These are phyloP conservation scores for Cryptocheilus praepositus DNA, from an alignment of 2,888 invertebrate species.

Conservation along the genomic window DNA sequence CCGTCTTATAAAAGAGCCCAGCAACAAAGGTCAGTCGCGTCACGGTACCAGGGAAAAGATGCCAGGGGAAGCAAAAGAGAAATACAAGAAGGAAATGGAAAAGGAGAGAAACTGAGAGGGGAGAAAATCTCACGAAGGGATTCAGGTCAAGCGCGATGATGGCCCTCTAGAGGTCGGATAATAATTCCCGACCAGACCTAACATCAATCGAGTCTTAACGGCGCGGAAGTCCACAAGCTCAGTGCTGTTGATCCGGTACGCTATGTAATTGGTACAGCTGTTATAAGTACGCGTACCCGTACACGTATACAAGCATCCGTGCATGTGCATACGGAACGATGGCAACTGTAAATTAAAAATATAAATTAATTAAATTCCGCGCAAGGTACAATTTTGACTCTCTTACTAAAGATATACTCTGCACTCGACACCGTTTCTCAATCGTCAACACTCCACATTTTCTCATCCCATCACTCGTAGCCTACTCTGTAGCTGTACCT, in stretches of 20 bases:
- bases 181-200: constrained; percentile 59
- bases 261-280: not conserved
- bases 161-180: constrained; percentile 42
- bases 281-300: no score
- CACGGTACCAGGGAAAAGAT: constrained; percentile 1
- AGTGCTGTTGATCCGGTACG: constrained; percentile 47
- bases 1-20: constrained; percentile 21
- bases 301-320: no score
- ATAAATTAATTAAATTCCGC: no score
- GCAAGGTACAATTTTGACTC: no score
- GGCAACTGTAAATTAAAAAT: no score
- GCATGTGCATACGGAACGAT: no score
- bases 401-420: no score
- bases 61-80: not conserved
- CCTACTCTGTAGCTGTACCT: no score
- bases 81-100: not conserved
- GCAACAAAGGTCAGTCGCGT: constrained; percentile 35
- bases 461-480: no score
- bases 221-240: constrained; percentile 56
- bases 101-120: not conserved
- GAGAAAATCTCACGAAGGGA: constrained; percentile 12
- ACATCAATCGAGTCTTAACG: constrained; percentile 63
- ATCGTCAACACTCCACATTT: no score
- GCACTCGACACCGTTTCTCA: no score
- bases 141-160: constrained; percentile 41